A percentile compares a stretch with the other conserved stretches of the same genome.
phyloP scores from a whole-genome alignment of 2,113 vertebrate genomes.

The Struthidea cinerea region DNA sequence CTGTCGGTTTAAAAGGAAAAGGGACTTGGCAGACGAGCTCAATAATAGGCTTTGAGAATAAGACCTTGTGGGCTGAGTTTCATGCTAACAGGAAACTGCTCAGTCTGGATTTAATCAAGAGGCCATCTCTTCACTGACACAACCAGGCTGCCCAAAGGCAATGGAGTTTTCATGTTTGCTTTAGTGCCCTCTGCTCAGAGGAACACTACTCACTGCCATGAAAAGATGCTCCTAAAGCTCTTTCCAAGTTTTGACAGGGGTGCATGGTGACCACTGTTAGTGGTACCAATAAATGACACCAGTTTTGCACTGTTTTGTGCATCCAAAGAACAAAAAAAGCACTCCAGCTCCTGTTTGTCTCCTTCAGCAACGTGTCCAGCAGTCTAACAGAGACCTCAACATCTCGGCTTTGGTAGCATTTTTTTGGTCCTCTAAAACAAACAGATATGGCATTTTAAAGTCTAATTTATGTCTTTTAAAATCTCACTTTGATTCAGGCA shows the following conservation, averaged over 20 bases:
- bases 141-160: constrained; percentile 51
- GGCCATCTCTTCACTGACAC: constrained; percentile 62
- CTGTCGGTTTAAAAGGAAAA: constrained; percentile 51
- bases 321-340: neutral
- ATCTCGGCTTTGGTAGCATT: neutral
- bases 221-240: neutral
- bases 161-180: constrained; percentile 19
- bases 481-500: neutral
- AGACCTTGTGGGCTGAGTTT: constrained; percentile 52
- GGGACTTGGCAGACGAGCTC: constrained; percentile 54
- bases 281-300: neutral
- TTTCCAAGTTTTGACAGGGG: neutral
- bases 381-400: neutral
- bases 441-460: neutral
- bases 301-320: neutral
- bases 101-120: constrained; percentile 89
- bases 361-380: fast-evolving
- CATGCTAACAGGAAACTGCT: constrained; percentile 83
- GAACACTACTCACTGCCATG: neutral
- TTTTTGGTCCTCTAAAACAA: neutral
- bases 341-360: neutral
- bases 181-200: constrained; percentile 15
- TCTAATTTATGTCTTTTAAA: neutral
- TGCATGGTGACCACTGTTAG: neutral
- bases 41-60: constrained; percentile 45